phyloP scores from a whole-genome alignment of 1,140 invertebrate genomes.

The Aleiodes sp. region DNA sequence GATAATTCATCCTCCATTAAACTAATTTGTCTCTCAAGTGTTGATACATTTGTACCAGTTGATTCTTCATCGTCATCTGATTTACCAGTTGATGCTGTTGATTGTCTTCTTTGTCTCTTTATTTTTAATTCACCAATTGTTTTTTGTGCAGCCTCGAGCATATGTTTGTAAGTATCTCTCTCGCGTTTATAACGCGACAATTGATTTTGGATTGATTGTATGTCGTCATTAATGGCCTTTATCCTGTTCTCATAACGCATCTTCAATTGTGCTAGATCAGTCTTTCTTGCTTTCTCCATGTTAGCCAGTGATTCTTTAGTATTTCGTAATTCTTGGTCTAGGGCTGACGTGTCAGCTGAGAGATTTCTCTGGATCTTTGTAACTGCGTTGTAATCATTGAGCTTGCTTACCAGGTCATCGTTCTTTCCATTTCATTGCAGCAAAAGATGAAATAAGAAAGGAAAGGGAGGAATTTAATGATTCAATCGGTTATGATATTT shows the following conservation, averaged over 20 bases:
- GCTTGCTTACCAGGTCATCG: slow-evolving; percentile 81
- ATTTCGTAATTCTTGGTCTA: slow-evolving; percentile 80
- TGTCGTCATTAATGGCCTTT: slow-evolving; percentile 84
- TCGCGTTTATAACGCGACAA: slow-evolving; percentile 84
- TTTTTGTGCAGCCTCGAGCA: slow-evolving; percentile 86
- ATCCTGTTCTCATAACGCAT: slow-evolving; percentile 89
- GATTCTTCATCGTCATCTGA: slow-evolving; percentile 70
- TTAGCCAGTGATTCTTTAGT: slow-evolving; percentile 76
- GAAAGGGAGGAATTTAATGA: background rate
- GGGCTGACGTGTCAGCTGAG: slow-evolving; percentile 75
- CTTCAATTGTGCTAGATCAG: slow-evolving; percentile 86
- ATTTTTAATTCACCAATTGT: slow-evolving; percentile 80
- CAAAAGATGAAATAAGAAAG: background rate
- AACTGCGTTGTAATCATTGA: slow-evolving; percentile 87
- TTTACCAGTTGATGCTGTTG: slow-evolving; percentile 63
- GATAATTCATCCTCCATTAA: slow-evolving; percentile 90
- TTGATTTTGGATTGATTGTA: slow-evolving; percentile 84
- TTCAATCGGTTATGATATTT: background rate
- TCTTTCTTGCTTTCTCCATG: slow-evolving; percentile 82
- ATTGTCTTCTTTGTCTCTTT: slow-evolving; percentile 54
- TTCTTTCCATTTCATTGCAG: slow-evolving; percentile 64
- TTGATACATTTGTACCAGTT: slow-evolving; percentile 66
- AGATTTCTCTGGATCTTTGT: slow-evolving; percentile 82
- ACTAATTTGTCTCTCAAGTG: slow-evolving; percentile 83
- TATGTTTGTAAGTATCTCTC: slow-evolving; percentile 89